phyloP scores from a whole-genome alignment of 2,888 invertebrate genomes.

The Habrosyne pyritoides region DNA sequence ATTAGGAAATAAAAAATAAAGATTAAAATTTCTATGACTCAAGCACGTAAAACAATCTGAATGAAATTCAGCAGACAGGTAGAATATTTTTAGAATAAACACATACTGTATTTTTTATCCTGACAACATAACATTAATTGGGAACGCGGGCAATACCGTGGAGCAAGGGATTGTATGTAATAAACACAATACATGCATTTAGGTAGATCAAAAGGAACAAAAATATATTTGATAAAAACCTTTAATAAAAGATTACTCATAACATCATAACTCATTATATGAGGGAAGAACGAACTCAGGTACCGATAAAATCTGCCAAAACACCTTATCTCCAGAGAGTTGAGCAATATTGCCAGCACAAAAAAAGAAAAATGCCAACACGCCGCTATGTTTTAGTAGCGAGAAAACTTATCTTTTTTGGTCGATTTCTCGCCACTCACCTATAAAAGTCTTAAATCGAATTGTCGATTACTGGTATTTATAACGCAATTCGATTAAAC shows the following conservation, averaged over 20 bases:
- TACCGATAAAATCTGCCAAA: not conserved
- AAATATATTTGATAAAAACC: not conserved
- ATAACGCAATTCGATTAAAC: not conserved
- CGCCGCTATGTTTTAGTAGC: not conserved
- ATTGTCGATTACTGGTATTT: not conserved
- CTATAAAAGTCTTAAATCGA: not conserved
- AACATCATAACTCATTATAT: not conserved
- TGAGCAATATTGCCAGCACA: not conserved
- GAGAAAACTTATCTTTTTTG: not conserved
- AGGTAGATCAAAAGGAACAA: too few relatives aligned
- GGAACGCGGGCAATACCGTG: too few relatives aligned
- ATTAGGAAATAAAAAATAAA: too few relatives aligned
- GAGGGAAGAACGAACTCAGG: too few relatives aligned
- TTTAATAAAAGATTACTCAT: not conserved
- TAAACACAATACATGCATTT: too few relatives aligned
- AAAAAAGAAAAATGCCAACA: not conserved
- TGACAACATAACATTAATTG: too few relatives aligned
- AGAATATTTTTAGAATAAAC: too few relatives aligned
- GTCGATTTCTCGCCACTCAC: not conserved
- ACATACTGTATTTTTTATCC: too few relatives aligned
- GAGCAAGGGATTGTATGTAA: too few relatives aligned
- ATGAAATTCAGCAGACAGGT: too few relatives aligned
- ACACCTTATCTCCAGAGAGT: not conserved
- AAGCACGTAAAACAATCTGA: too few relatives aligned
- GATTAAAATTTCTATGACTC: too few relatives aligned